Conservation (phyloP, 2,797 vertebrate genomes). For the Oceanodroma leucorhoa region DNA sequence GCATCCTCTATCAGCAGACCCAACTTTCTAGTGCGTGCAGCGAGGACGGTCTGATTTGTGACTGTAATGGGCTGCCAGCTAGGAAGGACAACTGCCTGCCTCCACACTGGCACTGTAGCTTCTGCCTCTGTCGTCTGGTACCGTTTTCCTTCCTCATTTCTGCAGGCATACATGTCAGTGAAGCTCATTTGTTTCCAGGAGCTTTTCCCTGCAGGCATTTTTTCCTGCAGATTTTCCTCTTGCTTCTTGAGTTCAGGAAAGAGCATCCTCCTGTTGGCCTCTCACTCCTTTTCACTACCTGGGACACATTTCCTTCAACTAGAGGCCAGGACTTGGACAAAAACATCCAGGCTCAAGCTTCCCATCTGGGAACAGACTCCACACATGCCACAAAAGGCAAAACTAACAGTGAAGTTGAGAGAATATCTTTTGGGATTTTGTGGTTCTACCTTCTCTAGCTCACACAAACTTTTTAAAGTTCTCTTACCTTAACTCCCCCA, state of each 20-base stretch:
- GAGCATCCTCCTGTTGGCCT: neutral
- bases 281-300: neutral
- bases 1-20: neutral
- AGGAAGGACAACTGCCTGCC: neutral
- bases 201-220: neutral
- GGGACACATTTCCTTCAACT: neutral
- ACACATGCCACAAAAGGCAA: neutral
- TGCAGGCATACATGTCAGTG: neutral
- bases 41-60: neutral
- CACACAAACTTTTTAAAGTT: neutral
- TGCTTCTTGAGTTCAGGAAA: neutral
- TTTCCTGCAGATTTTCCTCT: neutral
- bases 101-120: neutral
- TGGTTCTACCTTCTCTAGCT: neutral
- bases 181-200: neutral
- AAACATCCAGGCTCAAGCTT: neutral
- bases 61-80: neutral
- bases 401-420: neutral
- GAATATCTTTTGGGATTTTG: neutral
- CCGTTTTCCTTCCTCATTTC: neutral
- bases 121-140: neutral
- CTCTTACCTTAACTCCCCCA: neutral
- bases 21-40: neutral
- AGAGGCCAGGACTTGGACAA: neutral
- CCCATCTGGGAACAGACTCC: neutral